phyloP scores from a whole-genome alignment of 2,888 invertebrate species.

The Metalampra italica region DNA sequence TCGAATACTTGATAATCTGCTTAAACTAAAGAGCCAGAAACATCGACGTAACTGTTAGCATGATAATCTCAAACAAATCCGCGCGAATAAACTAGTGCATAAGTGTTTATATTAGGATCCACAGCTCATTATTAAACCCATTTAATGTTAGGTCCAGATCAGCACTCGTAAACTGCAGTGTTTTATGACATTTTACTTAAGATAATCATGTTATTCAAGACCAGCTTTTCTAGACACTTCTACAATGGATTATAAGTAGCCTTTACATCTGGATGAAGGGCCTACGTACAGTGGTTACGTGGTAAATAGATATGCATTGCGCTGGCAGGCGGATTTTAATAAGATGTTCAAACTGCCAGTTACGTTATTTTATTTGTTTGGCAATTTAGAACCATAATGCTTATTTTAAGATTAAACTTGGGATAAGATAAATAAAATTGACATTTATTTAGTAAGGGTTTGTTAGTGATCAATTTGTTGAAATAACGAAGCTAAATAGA shows the following conservation, averaged over 20 bases:
- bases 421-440: background rate
- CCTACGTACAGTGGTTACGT: slow-evolving; percentile 14
- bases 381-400: background rate
- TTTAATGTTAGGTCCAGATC: slow-evolving; percentile 34
- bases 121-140: slow-evolving; percentile 36
- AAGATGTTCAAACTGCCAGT: slow-evolving; percentile 10
- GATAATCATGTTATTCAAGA: slow-evolving; percentile 35
- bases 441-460: background rate
- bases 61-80: slow-evolving; percentile 16
- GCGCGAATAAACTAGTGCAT: slow-evolving; percentile 16
- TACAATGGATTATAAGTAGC: slow-evolving; percentile 8
- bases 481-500: background rate
- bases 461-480: background rate
- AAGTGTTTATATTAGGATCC: slow-evolving; percentile 18
- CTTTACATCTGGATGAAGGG: slow-evolving; percentile 6
- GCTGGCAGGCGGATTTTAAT: slow-evolving; percentile 17
- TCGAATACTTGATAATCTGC: background rate
- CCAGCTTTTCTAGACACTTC: slow-evolving; percentile 19
- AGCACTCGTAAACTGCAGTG: slow-evolving; percentile 29
- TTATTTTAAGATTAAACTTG: background rate
- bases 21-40: background rate
- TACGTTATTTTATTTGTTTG: slow-evolving; percentile 9
- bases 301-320: slow-evolving; percentile 15
- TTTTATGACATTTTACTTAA: slow-evolving; percentile 33
- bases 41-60: background rate